Percentiles rank a stretch among this genome's conserved stretches.
These are phyloP conservation scores for Sebastes hopkinsi DNA, from an alignment of 2,797 vertebrate species.

Conservation along the genomic window DNA sequence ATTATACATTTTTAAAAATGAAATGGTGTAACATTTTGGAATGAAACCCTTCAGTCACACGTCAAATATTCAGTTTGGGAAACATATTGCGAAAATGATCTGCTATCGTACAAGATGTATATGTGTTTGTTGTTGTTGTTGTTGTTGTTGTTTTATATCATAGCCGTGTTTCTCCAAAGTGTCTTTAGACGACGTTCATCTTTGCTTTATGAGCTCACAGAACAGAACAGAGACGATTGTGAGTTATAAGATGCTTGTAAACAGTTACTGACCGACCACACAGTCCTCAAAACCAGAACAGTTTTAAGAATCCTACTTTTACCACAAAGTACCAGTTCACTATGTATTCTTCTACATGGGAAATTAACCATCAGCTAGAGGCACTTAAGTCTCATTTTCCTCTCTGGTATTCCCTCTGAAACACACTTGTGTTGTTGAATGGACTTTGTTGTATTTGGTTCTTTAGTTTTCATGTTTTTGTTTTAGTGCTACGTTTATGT, in stretches of 20 bases:
- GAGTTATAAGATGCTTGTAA: background rate
- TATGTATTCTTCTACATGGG: background rate
- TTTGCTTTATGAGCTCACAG: background rate
- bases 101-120: background rate
- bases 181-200: no score
- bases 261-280: background rate
- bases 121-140: background rate
- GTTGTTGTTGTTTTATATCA: background rate
- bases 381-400: background rate
- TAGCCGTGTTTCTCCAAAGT: background rate
- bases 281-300: background rate
- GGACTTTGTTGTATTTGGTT: constrained; percentile 28
- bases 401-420: background rate
- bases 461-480: constrained; percentile 26
- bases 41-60: background rate
- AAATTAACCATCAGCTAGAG: background rate
- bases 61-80: background rate
- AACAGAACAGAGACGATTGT: background rate
- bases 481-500: constrained; percentile 17
- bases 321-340: background rate
- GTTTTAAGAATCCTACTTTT: background rate
- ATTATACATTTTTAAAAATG: background rate
- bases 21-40: background rate
- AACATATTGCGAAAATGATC: background rate
- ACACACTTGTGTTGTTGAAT: background rate